These are phyloP conservation scores for Leucopternis melanops DNA, from an alignment of 2,113 vertebrate genomes.

Conservation along the genomic window DNA sequence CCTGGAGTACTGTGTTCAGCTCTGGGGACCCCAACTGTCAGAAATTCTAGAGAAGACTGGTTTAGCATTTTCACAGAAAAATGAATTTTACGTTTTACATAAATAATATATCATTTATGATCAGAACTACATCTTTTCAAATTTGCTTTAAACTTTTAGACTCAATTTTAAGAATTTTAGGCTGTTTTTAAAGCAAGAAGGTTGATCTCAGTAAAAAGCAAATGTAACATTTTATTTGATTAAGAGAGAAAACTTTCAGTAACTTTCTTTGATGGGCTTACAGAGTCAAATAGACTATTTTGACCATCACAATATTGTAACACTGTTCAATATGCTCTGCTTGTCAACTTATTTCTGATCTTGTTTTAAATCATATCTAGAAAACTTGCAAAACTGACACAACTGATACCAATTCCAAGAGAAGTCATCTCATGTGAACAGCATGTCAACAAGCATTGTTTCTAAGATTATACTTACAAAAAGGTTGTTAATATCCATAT, in stretches of 20 bases:
- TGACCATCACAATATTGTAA: neutral
- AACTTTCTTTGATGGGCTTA: neutral
- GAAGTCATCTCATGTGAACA: neutral
- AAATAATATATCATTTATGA: neutral
- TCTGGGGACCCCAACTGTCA: too few species aligned
- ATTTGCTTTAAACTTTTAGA: neutral
- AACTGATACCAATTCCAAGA: neutral
- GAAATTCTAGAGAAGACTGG: neutral
- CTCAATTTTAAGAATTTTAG: neutral
- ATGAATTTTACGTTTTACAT: neutral
- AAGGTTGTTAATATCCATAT: neutral
- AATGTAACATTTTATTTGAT: neutral
- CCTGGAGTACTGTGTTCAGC: too few species aligned
- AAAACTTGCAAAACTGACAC: neutral
- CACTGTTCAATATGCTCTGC: neutral
- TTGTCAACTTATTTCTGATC: neutral
- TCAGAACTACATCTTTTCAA: neutral
- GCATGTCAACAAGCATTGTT: neutral
- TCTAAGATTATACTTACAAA: neutral
- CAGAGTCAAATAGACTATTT: neutral
- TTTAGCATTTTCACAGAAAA: neutral
- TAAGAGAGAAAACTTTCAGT: neutral
- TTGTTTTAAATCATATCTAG: neutral
- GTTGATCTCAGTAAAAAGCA: neutral
- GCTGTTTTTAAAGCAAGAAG: neutral